phyloP scores from a whole-genome alignment of 1,140 invertebrate genomes.

The Caenorhabditis tropicalis region DNA sequence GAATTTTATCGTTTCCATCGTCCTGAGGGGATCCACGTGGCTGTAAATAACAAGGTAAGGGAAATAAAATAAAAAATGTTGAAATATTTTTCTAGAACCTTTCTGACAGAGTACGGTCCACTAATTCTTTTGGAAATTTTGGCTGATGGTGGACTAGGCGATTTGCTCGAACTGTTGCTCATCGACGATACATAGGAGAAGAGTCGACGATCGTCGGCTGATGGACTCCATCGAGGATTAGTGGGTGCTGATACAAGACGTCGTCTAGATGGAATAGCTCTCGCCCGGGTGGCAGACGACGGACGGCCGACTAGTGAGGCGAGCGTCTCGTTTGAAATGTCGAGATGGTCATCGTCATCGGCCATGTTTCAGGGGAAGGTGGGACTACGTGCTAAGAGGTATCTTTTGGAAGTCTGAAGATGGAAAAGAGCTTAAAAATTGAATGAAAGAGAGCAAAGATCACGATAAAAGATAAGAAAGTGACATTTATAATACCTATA shows the following conservation, averaged over 20 bases:
- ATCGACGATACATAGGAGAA: conserved; percentile 2
- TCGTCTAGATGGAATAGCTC: not conserved
- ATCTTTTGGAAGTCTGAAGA: not conserved
- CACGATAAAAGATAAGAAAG: no score
- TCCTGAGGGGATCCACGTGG: not conserved
- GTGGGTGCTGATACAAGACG: not conserved
- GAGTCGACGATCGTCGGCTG: not conserved
- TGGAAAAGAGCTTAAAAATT: not conserved
- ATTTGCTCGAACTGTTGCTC: not conserved
- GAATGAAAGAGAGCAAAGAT: not conserved
- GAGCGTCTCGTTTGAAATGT: not conserved
- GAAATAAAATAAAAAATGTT: not conserved
- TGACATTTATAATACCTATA: no score
- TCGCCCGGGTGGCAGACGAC: not conserved
- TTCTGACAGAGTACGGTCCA: conserved; percentile 5
- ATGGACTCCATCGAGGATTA: not conserved
- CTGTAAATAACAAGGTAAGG: not conserved
- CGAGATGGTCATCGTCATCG: not conserved
- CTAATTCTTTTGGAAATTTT: not conserved
- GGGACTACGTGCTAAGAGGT: not conserved
- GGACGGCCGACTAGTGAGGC: not conserved
- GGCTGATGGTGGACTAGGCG: not conserved
- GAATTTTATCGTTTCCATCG: conserved; percentile 14
- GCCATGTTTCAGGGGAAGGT: not conserved
- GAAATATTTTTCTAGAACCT: not conserved